Evolutionary conservation across 2,797 vertebrate species (phyloP), one percentile per base, ranked within the genome.

Genomic region (Trachops cirrhosus): DNA sequence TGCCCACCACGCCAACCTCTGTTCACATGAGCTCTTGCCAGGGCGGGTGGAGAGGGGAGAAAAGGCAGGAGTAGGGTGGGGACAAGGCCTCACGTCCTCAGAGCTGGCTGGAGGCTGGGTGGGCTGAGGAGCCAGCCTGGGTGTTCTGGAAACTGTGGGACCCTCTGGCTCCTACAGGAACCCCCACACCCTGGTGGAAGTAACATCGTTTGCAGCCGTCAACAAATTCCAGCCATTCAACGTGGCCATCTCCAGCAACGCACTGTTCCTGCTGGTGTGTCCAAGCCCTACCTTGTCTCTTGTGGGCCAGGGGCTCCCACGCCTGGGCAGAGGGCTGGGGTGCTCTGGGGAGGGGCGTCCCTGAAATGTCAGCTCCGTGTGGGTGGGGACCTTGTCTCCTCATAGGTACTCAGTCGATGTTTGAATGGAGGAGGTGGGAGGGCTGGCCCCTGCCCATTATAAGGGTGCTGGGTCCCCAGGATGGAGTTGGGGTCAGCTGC

Each of bases 211-310:
- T 32, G 98, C 99, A 0, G 99, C 99, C 90, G 99, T 99, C 98
- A 99, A 99, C 98, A 99, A 99, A 94, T 99, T 99, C 98, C 99
- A 99, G 97, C 99, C 99, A 2, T 99, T 99, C 98, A 99, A 99
- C 0, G 99, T 99, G 73, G 99, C 99, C 3, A 98, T 99, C 93
- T 99, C 99, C 97, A 99, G 99, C 46, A 48, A 48, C 46, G 46
- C 46, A 12, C 46, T 99, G 70, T 98, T 99, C 95, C 98, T 99
- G 48, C 98, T 99, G 99, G 99, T 99, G 98, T 93, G 62, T 34
- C 34, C 32, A 1, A 4, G 26, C 12, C 34, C 11, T 37, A 26
- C 11, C n/a, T 15, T 29, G 57, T 52, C 74, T n/a, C 14, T 70
- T 57, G 14, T 26, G 64, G 44, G n/a, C 29, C 9, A 1, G 78